Evolutionary conservation across 92 coral and sea anemone species (phyloP), one percentile per base, ranked within the genome.

Genomic region (Porites cylindrica): DNA sequence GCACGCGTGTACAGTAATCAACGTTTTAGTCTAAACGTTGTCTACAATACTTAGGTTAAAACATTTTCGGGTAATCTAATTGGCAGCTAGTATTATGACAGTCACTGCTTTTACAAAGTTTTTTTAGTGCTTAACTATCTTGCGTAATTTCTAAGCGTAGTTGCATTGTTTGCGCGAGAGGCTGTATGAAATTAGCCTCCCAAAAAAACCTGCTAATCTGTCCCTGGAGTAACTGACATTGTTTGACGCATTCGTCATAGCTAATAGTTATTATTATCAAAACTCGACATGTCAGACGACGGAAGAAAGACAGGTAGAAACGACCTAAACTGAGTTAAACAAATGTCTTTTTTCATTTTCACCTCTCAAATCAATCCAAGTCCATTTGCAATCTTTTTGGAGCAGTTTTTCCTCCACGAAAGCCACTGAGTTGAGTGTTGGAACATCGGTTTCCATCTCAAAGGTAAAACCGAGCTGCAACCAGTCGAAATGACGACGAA

Each of bases 181-280:
- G 78, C 23, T 9, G 67, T 67, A 68, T 81, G 21, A 81, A 51
- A 81, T 68, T 52, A 53, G 54, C 5, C 16, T 20, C n/a, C 9
- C 60, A 5, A 14, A 79, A 65, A 59, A 43, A 51, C 68, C 66
- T 52, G 58, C 72, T 73, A 83, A 83, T 83, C 73, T 72, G 29
- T 72, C 81, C 87, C 87, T 24, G 23, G 87, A 83, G 87, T 72
- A n/a, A 21, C 23, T 72, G 63, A 19, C 87, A 72, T 83, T 83
- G 87, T 83, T 16, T 63, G 63, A 62, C 43, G 21, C 54, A 38
- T 38, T 10, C 51, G 78, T 23, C 72, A 71, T 38, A 61, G 24
- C 14, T 23, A 23, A 10, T 13, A 50, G 73, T 51, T 3, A 14
- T 17, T 62, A 23, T 83, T 75, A 83, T 75, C 11, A 18, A n/a